A percentile compares a stretch with the other conserved stretches of the same genome.
Conservation (phyloP, 1,140 invertebrate species). For the Littorina saxatilis region DNA sequence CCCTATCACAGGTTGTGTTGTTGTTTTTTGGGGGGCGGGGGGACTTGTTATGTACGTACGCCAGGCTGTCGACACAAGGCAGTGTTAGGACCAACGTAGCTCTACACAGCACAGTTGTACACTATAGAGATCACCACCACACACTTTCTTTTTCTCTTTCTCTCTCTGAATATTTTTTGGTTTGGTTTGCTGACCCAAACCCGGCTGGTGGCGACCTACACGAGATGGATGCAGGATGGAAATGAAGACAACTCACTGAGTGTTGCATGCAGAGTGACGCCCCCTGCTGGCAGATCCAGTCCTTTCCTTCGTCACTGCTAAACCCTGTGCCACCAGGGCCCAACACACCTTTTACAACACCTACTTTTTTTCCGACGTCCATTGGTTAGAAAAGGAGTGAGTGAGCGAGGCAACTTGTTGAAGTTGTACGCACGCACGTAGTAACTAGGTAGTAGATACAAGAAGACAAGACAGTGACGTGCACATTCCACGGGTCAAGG, state of each 20-base stretch:
- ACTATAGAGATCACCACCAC: neutral
- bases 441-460: too few species aligned
- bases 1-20: neutral
- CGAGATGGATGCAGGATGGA: neutral
- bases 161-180: neutral
- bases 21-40: neutral
- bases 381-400: conserved; percentile 5
- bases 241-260: neutral
- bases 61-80: conserved; percentile 1
- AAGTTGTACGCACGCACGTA: neutral
- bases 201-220: too few species aligned
- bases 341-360: conserved; percentile 10
- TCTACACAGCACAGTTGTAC: neutral
- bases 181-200: too few species aligned
- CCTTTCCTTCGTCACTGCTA: too few species aligned
- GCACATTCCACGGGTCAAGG: conserved; percentile 28
- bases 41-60: neutral
- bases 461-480: conserved; percentile 16
- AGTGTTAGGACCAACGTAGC: neutral
- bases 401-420: neutral
- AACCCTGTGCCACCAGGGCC: neutral
- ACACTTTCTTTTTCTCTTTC: neutral
- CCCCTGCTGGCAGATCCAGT: neutral
- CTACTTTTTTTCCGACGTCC: neutral
- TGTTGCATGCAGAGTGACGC: conserved; percentile 3